A percentile compares a stretch with the other conserved stretches of the same genome.
These are phyloP conservation scores for Odocoileus hemionus DNA, from an alignment of 2,113 vertebrate genomes.

Conservation along the genomic window DNA sequence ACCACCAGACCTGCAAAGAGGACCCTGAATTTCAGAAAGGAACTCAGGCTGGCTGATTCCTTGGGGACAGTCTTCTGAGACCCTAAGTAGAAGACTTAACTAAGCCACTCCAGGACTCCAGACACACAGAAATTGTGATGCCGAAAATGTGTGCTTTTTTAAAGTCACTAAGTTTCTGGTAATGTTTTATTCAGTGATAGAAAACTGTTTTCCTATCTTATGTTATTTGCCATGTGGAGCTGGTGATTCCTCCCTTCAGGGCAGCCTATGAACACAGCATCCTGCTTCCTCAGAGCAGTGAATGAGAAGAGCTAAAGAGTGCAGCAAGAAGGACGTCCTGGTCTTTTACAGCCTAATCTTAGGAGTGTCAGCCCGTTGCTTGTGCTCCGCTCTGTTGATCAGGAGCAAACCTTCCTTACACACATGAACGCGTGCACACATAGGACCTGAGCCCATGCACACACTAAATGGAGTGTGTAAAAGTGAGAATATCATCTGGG, in stretches of 20 bases:
- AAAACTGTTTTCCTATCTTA: background rate
- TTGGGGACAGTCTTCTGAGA: background rate
- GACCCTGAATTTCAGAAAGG: background rate
- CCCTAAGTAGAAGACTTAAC: background rate
- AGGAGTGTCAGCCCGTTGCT: background rate
- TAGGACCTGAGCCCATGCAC: background rate
- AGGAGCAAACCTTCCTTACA: background rate
- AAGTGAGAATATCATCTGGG: background rate
- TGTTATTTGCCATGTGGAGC: background rate
- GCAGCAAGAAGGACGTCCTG: accelerated
- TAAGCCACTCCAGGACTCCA: background rate
- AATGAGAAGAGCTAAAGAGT: background rate
- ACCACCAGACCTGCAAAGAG: background rate
- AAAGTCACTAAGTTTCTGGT: background rate
- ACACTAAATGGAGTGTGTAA: background rate
- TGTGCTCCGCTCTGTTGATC: background rate
- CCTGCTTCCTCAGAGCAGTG: background rate
- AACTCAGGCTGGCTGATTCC: background rate
- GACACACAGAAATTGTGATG: background rate
- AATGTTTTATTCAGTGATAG: background rate
- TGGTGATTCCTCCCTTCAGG: background rate
- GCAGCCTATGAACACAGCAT: background rate
- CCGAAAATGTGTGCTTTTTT: background rate
- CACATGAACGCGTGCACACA: background rate
- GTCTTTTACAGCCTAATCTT: background rate